Evolutionary conservation across 2,888 invertebrate species (phyloP).

Genomic region (Pammene aurita): DNA sequence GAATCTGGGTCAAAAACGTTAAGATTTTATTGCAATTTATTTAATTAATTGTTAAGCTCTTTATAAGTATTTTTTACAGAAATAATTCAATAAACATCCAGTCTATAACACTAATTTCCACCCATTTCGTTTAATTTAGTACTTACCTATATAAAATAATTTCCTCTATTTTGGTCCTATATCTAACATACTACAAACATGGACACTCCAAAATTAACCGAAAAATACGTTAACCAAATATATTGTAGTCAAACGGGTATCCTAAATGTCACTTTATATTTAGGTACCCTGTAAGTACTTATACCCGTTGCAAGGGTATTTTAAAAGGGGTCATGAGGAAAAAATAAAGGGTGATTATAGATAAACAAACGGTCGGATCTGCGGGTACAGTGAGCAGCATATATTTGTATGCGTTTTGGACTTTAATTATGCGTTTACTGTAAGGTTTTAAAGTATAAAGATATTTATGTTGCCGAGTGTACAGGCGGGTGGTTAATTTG

Average conservation of each 20-base stretch:
- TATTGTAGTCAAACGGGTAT: neutral
- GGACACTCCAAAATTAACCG: too few relatives aligned
- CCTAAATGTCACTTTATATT: conserved; percentile 57
- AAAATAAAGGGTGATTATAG: conserved; percentile 79
- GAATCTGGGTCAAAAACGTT: conserved; percentile 9
- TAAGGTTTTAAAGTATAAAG: neutral
- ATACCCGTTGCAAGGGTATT: conserved; percentile 52
- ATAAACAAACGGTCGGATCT: conserved; percentile 74
- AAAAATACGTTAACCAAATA: too few relatives aligned
- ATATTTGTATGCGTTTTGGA: neutral
- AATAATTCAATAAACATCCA: too few relatives aligned
- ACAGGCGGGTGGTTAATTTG: conserved; percentile 66
- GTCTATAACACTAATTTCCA: too few relatives aligned
- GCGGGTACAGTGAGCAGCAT: conserved; percentile 50
- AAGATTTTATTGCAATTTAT: neutral
- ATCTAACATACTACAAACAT: too few relatives aligned
- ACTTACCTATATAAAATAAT: too few relatives aligned
- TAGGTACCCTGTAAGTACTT: conserved; percentile 65
- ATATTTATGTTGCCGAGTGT: conserved; percentile 3
- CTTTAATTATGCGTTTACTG: neutral
- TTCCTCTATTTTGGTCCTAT: too few relatives aligned
- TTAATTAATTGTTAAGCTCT: neutral
- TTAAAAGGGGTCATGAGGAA: conserved; percentile 67
- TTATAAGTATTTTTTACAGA: neutral
- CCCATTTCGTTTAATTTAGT: too few relatives aligned